Percentiles rank a stretch among this genome's conserved stretches.
Evolutionary conservation across 2,113 vertebrate species (phyloP).

Genomic region (Felis chaus): DNA sequence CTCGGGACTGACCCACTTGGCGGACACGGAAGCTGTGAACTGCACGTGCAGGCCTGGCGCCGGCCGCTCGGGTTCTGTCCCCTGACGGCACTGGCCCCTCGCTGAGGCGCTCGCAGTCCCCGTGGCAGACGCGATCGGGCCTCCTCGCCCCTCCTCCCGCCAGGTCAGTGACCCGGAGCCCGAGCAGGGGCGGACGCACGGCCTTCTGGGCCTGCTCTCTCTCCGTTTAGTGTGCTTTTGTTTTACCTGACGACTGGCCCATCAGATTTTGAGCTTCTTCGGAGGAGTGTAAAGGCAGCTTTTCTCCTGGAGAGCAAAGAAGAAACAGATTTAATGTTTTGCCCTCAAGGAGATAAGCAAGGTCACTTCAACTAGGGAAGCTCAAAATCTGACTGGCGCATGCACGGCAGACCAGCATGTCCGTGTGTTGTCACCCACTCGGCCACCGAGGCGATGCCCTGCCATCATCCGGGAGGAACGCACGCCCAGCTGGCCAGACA

Average conservation of each 20-base stretch:
- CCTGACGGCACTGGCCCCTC: fast-evolving
- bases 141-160: not conserved
- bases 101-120: not conserved
- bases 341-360: constrained; percentile 90
- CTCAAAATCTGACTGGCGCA: constrained; percentile 88
- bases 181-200: not conserved
- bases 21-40: not conserved
- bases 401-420: constrained; percentile 43
- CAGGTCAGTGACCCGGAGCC: not conserved
- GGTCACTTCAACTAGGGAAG: constrained; percentile 89
- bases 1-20: not conserved
- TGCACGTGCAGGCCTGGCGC: no score
- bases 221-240: not conserved
- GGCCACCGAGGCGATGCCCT: not conserved
- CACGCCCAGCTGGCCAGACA: not conserved
- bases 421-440: not conserved
- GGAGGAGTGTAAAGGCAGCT: constrained; percentile 92
- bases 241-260: constrained; percentile 91
- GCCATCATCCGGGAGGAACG: not conserved
- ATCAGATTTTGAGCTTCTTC: constrained; percentile 94
- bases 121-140: not conserved
- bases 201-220: constrained; percentile 1
- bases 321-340: constrained; percentile 89
- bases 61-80: not conserved
- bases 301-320: constrained; percentile 93